Base-by-base conservation (phyloP, 2,113 vertebrate species). In the Python bivittatus region DNA sequence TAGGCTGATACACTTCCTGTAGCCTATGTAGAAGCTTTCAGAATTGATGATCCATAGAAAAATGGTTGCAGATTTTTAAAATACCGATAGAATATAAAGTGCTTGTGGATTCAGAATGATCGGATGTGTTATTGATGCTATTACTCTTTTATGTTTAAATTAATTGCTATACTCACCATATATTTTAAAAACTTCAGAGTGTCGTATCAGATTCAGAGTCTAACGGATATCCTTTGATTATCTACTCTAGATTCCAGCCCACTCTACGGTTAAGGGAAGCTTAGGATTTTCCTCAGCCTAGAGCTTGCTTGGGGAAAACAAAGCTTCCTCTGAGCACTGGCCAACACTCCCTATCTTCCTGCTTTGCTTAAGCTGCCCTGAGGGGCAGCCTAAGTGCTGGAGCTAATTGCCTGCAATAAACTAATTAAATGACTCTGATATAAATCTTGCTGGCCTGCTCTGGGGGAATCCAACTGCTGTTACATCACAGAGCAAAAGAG, bases 351-450 rank as follows among this genome's bases (percentile, higher is more conserved):
- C 79, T 92, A 57, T 22, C 90, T 92, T 88, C 84, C 88, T 92
- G 88, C 57, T 33, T 85, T 92, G 72, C 91, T 92, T 60, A 91
- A 89, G 84, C 56, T 27, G 11, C 96, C 95, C 95, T 92, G 53
- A 92, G 54, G 95, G 88, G 93, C 95, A 96, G 87, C 58, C 83
- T 93, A 96, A 97, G 96, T 94, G 91, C 88, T 95, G 44, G 92
- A 52, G 95, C 96, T 98, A 97, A 97, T 97, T 97, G 96, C 95
- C 95, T 33, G 0, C 94, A 93, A 95, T 95, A 94, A 94, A 92
- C 92, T 95, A 93, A 96, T 96, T 96, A 95, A 95, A 93, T 88
- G 23, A 17, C 48, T 83, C 92, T 86, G 96, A 97, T 98, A 93
- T 95, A 94, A 95, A 94, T 85, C 90, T 92, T 44, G 87, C 91